Evolutionary conservation across 1,140 invertebrate genomes (phyloP), one percentile per base, ranked within the genome.

Genomic region (Cecropterus lyciades): DNA sequence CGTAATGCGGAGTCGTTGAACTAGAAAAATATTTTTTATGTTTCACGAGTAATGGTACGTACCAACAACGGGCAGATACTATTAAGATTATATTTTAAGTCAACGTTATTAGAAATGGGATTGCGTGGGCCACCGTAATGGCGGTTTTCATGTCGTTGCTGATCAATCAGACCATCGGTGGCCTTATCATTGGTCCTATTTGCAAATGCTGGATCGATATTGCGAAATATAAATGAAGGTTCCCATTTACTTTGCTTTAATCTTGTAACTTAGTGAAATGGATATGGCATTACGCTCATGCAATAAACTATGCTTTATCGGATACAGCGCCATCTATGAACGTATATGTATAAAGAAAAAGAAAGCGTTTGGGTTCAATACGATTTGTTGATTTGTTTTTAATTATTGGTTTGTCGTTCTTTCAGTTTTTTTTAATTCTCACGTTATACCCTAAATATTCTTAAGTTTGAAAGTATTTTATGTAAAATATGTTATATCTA

Each of bases 131-230:
- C 27, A 60, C 43, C 27, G 45, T 62, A 62, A 62, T 62, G 57
- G 57, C 1, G 16, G 57, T 49, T 62, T 60, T 37, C 57, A 62
- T 62, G 57, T 62, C 46, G 30, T 16, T 49, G 16, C 42, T 62
- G 46, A 62, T 62, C 57, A 62, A 62, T 62, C 57, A 49, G 57
- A 49, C 45, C 45, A 37, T 62, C 53, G 53, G 53, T 40, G 7
- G 15, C 13, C n/a, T 37, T 51, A 62, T 62, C 59, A 62, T 68
- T 52, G 62, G 49, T 74, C 68, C 57, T 85, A 89, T 88, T 89
- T 86, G 81, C 86, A 87, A 89, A 87, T 82, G 72, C 65, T 75
- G 71, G 75, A 78, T 75, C 70, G 65, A 74, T 75, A 69, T 67
- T 60, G 67, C 45, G 42, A 59, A 60, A 20, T 46, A 60, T 60